A percentile compares a stretch with the other conserved stretches of the same genome.
Evolutionary conservation across 2,113 vertebrate genomes (phyloP).

Genomic region (Arvicanthis niloticus): DNA sequence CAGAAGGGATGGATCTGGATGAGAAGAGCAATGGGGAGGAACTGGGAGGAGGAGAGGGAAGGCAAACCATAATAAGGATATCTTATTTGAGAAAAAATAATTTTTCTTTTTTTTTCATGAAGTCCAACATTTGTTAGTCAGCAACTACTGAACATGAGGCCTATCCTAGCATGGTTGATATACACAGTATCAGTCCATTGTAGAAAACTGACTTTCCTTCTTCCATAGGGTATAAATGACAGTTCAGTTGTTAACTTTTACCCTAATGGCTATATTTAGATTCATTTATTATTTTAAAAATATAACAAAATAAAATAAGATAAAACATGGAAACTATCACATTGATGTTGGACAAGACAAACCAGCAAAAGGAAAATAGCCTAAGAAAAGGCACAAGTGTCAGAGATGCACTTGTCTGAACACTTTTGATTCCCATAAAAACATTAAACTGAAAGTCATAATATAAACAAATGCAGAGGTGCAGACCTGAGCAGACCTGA

Average conservation of each 20-base stretch:
- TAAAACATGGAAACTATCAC: neutral
- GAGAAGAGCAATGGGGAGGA: neutral
- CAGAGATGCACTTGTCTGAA: neutral
- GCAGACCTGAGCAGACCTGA: neutral
- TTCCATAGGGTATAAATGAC: neutral
- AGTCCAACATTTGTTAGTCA: neutral
- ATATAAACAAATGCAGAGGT: neutral
- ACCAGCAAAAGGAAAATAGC: neutral
- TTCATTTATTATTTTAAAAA: neutral
- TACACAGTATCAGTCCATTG: neutral
- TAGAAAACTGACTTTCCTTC: neutral
- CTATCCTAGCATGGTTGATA: neutral
- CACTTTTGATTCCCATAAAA: neutral
- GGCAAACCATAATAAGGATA: neutral
- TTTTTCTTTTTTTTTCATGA: neutral
- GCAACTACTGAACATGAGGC: neutral
- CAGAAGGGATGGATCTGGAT: neutral
- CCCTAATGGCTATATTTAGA: neutral
- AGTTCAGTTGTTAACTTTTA: neutral
- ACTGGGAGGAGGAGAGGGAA: neutral
- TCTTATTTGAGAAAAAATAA: neutral
- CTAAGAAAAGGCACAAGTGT: neutral
- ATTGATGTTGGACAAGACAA: neutral
- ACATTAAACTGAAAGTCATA: neutral
- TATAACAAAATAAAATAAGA: neutral